Base-by-base conservation (phyloP, 37 sponge, comb jelly and placozoan genomes). In the Dysidea cf. avara region DNA sequence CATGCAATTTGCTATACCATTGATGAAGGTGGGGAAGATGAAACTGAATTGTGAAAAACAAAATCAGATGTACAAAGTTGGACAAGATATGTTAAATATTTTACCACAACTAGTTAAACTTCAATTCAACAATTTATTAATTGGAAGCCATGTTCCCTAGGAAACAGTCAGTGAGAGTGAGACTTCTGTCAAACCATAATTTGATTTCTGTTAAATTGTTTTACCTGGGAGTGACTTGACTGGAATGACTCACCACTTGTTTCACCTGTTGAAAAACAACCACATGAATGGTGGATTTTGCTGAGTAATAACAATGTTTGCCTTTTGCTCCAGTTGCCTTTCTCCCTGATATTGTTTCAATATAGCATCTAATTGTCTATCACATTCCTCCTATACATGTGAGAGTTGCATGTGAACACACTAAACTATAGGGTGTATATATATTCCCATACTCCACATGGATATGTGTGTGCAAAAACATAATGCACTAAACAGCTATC, bases 341-440 rank as follows among this genome's bases (percentile, higher is more conserved):
- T 90, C 82, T 56, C 75, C 82, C 32, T 63, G 35, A 21, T 75
- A 63, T 51, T 80, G 78, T 20, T 70, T 24, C 32, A 76, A 18
- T 32, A 85, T 39, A 31, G 39, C 65, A 3, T 14, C 66, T 7
- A 77, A 73, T 54, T 82, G 86, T 29, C 38, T 61, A 51, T 93
- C 90, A 67, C 94, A 93, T 57, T 85, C 90, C 18, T 20, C 65
- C 94, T 93, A 60, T 28, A 34, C 16, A 64, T 18, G 22, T 28
- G 22, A 11, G 21, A 11, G 14, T 9, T 35, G n/a, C 11, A 2
- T 2, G 56, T 39, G 55, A 25, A 35, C 52, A 28, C 57, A 51
- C 13, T 22, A 24, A 25, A 7, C 2, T 47, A 61, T 9, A 18
- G 22, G 22, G 59, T n/a, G 22, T 11, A 11, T 18, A 21, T 28